phyloP scores from a whole-genome alignment of 2,888 invertebrate genomes.

The Aphodius sticticus region DNA sequence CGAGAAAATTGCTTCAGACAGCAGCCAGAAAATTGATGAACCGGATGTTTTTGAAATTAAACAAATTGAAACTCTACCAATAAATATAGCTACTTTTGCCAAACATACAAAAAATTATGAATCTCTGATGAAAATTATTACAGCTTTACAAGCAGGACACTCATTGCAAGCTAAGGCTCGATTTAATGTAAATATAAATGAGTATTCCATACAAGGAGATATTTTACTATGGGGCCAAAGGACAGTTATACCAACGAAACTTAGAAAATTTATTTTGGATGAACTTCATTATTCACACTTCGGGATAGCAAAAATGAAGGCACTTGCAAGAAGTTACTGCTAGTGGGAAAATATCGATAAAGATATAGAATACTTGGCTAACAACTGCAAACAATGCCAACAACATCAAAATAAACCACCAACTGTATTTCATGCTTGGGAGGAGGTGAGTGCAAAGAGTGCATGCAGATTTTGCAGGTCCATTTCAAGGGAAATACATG shows the following conservation, averaged over 20 bases:
- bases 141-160: constrained; percentile 10
- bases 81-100: neutral
- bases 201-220: constrained; percentile 19
- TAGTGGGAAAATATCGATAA: constrained; percentile 33
- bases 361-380: constrained; percentile 26
- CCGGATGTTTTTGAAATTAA: constrained; percentile 22
- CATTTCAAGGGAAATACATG: constrained; percentile 39
- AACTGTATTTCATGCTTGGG: constrained; percentile 41
- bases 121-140: constrained; percentile 8
- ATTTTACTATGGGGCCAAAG: constrained; percentile 11
- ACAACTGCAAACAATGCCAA: constrained; percentile 14
- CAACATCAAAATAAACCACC: constrained; percentile 34
- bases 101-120: constrained; percentile 12
- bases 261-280: constrained; percentile 9
- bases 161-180: constrained; percentile 7
- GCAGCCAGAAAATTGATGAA: constrained; percentile 11
- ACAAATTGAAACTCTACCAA: constrained; percentile 26
- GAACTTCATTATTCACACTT: constrained; percentile 28
- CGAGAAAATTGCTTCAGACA: neutral
- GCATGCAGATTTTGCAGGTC: constrained; percentile 43
- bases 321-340: constrained; percentile 25
- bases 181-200: constrained; percentile 7
- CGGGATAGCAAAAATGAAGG: constrained; percentile 25
- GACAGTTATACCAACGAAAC: constrained; percentile 15
- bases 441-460: constrained; percentile 39